Evolutionary conservation across 2,888 invertebrate genomes (phyloP).

Genomic region (Syritta pipiens): DNA sequence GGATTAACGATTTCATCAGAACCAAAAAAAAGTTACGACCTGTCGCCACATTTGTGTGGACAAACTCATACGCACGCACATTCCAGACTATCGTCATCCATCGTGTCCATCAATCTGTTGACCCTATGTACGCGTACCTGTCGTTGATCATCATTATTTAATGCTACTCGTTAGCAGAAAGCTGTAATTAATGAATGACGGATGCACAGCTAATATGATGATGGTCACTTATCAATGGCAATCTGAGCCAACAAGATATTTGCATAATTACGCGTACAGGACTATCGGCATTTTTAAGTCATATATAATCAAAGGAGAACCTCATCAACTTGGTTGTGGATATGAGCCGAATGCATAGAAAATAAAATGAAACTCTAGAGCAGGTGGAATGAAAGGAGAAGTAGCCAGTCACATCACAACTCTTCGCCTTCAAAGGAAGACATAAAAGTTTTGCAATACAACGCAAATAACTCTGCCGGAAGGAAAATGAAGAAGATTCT

Average conservation of each 20-base stretch:
- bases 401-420: too few relatives aligned
- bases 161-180: slow-evolving; percentile 33
- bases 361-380: too few relatives aligned
- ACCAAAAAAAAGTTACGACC: neutral
- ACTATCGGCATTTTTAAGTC: neutral
- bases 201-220: slow-evolving; percentile 16
- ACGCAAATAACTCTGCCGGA: too few relatives aligned
- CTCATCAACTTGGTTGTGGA: too few relatives aligned
- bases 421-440: too few relatives aligned
- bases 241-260: slow-evolving; percentile 15
- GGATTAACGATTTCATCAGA: slow-evolving; percentile 46
- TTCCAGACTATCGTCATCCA: neutral
- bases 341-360: too few relatives aligned
- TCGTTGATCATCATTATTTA: slow-evolving; percentile 40
- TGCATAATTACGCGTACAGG: slow-evolving; percentile 3
- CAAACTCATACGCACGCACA: neutral
- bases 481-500: too few relatives aligned
- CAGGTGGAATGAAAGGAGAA: too few relatives aligned
- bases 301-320: neutral
- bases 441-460: too few relatives aligned
- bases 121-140: slow-evolving; percentile 14
- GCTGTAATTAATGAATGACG: slow-evolving; percentile 42
- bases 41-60: too few relatives aligned
- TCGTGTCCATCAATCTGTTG: slow-evolving; percentile 12
- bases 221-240: slow-evolving; percentile 23